These are phyloP conservation scores for Salarias fasciatus DNA, from an alignment of 2,797 vertebrate species.

Conservation along the genomic window DNA sequence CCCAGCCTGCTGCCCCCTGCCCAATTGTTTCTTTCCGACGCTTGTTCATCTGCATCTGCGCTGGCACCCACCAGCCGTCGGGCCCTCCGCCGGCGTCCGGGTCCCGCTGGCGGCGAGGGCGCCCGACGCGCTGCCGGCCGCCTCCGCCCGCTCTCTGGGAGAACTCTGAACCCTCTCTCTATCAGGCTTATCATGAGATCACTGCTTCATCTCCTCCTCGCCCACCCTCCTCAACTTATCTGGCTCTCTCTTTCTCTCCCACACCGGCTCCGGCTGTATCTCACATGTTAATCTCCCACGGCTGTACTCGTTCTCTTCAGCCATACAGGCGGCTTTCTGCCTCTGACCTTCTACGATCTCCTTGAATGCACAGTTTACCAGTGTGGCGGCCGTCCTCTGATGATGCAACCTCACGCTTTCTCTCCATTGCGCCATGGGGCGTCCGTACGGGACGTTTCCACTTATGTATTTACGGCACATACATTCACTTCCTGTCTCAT, in stretches of 20 bases:
- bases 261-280: slow-evolving; percentile 65
- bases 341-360: slow-evolving; percentile 63
- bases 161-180: slow-evolving; percentile 75
- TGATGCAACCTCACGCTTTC: slow-evolving; percentile 47
- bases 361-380: slow-evolving; percentile 51
- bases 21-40: slow-evolving; percentile 81
- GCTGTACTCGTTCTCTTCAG: slow-evolving; percentile 66
- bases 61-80: slow-evolving; percentile 72
- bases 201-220: slow-evolving; percentile 76
- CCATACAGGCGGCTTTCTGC: slow-evolving; percentile 53
- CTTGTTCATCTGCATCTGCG: slow-evolving; percentile 81
- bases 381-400: slow-evolving; percentile 39
- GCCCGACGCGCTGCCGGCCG: slow-evolving; percentile 59
- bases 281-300: slow-evolving; percentile 75
- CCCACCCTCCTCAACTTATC: slow-evolving; percentile 75
- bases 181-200: slow-evolving; percentile 82
- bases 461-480: not conserved
- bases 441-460: slow-evolving; percentile 18
- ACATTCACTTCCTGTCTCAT: slow-evolving; percentile 34
- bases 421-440: slow-evolving; percentile 11
- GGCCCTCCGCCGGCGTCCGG: slow-evolving; percentile 60
- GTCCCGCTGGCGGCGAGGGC: slow-evolving; percentile 70
- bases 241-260: slow-evolving; percentile 67
- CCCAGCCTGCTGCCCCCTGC: slow-evolving; percentile 80
- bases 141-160: slow-evolving; percentile 67